Evolutionary conservation across 2,888 invertebrate species (phyloP).

Genomic region (Aplocera efformata): DNA sequence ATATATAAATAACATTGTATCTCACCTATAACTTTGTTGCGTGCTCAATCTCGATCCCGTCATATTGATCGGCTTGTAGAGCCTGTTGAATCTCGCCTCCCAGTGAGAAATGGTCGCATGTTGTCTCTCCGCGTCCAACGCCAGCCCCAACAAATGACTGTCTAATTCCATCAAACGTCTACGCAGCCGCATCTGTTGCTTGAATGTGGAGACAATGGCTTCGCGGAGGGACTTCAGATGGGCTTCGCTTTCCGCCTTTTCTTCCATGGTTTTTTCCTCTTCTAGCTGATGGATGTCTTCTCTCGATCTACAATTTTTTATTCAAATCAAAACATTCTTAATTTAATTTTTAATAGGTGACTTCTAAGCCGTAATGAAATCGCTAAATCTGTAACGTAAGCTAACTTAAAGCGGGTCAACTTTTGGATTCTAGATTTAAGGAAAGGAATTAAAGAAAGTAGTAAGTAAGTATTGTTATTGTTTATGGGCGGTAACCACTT

Average conservation of each 20-base stretch:
- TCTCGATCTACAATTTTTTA: constrained; percentile 43
- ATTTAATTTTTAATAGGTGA: no score
- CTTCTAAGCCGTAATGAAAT: no score
- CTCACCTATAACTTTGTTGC: constrained; percentile 81
- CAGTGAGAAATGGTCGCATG: constrained; percentile 94
- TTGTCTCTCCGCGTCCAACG: constrained; percentile 93
- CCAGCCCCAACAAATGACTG: constrained; percentile 91
- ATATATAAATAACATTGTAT: neutral
- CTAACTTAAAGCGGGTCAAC: no score
- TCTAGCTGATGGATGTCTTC: constrained; percentile 48
- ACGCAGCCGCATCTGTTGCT: constrained; percentile 94
- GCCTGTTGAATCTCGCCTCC: constrained; percentile 90
- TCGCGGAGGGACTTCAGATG: constrained; percentile 87
- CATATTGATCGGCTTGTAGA: constrained; percentile 82
- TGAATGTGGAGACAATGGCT: constrained; percentile 93
- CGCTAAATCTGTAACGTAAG: no score
- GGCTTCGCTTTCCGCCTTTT: constrained; percentile 54
- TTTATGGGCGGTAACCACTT: no score
- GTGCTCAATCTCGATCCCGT: constrained; percentile 81
- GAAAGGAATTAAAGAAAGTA: no score
- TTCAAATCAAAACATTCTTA: neutral
- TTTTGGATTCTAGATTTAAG: no score
- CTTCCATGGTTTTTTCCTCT: constrained; percentile 49
- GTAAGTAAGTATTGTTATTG: no score
- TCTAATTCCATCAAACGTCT: constrained; percentile 94